phyloP scores from a whole-genome alignment of 2,888 invertebrate species.

The Artemia sp. region DNA sequence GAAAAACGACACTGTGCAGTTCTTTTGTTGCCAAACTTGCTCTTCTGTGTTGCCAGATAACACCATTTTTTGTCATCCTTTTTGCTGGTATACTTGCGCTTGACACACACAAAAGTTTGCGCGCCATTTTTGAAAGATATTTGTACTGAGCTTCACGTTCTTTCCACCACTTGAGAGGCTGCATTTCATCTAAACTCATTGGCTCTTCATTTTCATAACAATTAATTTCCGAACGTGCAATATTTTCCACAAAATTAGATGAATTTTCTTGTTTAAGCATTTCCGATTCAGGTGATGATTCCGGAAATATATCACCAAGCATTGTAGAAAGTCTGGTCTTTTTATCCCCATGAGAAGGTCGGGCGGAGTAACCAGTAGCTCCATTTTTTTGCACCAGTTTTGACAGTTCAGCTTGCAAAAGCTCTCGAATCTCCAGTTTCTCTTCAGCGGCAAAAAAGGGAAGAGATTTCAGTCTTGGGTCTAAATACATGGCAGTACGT shows the following conservation, averaged over 20 bases:
- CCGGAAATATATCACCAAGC: slow-evolving; percentile 21
- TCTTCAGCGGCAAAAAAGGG: slow-evolving; percentile 21
- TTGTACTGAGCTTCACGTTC: slow-evolving; percentile 22
- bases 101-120: slow-evolving; percentile 19
- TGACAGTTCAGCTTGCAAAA: slow-evolving; percentile 21
- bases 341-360: slow-evolving; percentile 14
- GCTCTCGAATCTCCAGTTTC: slow-evolving; percentile 18
- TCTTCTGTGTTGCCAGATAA: slow-evolving; percentile 20
- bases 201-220: slow-evolving; percentile 23
- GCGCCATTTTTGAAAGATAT: slow-evolving; percentile 22
- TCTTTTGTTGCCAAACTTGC: slow-evolving; percentile 21
- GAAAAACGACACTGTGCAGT: slow-evolving; percentile 19
- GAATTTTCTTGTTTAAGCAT: slow-evolving; percentile 16
- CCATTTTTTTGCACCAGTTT: slow-evolving; percentile 21
- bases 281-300: slow-evolving; percentile 3
- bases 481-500: slow-evolving; percentile 22
- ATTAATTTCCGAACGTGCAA: slow-evolving; percentile 21
- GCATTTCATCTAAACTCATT: slow-evolving; percentile 21
- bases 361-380: not conserved
- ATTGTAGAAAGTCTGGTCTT: slow-evolving; percentile 21
- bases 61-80: slow-evolving; percentile 20
- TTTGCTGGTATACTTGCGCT: slow-evolving; percentile 19
- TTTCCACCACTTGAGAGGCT: slow-evolving; percentile 23
- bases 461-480: slow-evolving; percentile 21
- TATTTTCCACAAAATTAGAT: slow-evolving; percentile 19